Percentiles rank a stretch among this genome's conserved stretches.
These are phyloP conservation scores for Hetaerina titia DNA, from an alignment of 2,888 invertebrate species.

Conservation along the genomic window DNA sequence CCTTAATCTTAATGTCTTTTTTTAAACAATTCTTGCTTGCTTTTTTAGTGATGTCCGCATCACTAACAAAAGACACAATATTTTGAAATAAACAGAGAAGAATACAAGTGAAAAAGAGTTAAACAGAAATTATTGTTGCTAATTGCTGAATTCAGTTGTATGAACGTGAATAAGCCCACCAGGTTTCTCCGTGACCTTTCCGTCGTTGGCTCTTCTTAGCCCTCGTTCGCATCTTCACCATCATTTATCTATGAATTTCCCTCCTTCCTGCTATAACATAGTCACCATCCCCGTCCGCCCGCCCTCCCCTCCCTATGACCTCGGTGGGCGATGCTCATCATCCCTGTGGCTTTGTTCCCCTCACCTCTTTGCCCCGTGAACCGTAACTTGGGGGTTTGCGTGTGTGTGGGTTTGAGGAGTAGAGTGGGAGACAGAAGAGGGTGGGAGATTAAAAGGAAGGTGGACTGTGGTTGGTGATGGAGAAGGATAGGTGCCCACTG, in stretches of 20 bases:
- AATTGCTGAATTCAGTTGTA: no score
- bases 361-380: constrained; percentile 18
- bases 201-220: neutral
- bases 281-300: neutral
- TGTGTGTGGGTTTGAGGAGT: neutral
- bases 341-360: constrained; percentile 49
- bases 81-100: no score
- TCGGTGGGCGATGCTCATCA: constrained; percentile 34
- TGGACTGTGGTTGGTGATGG: neutral
- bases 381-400: neutral
- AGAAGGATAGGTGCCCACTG: neutral
- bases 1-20: no score
- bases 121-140: no score
- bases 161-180: no score
- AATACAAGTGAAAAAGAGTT: no score
- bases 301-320: neutral
- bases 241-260: neutral
- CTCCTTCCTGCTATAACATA: neutral
- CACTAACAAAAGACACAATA: no score
- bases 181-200: neutral
- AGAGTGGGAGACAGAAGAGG: neutral
- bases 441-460: neutral
- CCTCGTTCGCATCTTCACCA: neutral
- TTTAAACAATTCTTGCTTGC: no score
- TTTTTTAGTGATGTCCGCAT: no score